A percentile compares a stretch with the other conserved stretches of the same genome.
Conservation (phyloP, 2,797 vertebrate species). For the Coendou prehensilis region DNA sequence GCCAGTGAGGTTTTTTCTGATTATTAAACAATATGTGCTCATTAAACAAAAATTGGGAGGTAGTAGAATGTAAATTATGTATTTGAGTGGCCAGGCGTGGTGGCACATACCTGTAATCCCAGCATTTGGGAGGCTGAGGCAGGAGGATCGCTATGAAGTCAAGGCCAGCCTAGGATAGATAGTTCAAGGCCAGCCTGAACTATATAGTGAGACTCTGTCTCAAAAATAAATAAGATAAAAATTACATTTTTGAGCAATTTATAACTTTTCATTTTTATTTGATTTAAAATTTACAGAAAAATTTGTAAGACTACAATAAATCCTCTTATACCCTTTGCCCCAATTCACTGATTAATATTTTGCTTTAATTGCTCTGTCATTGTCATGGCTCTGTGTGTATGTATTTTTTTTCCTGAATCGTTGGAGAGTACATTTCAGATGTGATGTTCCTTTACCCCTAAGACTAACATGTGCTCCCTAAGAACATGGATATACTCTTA, state of each 20-base stretch:
- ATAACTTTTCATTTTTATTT: slow-evolving; percentile 46
- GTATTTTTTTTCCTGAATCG: background rate
- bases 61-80: background rate
- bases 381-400: background rate
- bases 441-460: background rate
- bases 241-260: slow-evolving; percentile 1
- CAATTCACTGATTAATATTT: background rate
- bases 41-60: slow-evolving; percentile 43
- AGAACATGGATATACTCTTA: background rate
- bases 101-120: background rate
- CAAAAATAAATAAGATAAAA: background rate
- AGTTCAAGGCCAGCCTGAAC: background rate
- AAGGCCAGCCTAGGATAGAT: background rate
- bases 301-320: background rate
- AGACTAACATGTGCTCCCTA: background rate
- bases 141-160: background rate
- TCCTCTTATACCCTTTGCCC: background rate
- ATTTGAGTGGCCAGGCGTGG: background rate
- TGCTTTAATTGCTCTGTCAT: slow-evolving; percentile 37
- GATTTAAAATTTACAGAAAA: slow-evolving; percentile 50
- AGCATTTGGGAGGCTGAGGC: background rate
- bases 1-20: background rate
- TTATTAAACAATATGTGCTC: slow-evolving; percentile 20
- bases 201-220: background rate
- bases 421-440: slow-evolving; percentile 24